Evolutionary conservation across 2,797 vertebrate species (phyloP).

Genomic region (Sebastes minor): DNA sequence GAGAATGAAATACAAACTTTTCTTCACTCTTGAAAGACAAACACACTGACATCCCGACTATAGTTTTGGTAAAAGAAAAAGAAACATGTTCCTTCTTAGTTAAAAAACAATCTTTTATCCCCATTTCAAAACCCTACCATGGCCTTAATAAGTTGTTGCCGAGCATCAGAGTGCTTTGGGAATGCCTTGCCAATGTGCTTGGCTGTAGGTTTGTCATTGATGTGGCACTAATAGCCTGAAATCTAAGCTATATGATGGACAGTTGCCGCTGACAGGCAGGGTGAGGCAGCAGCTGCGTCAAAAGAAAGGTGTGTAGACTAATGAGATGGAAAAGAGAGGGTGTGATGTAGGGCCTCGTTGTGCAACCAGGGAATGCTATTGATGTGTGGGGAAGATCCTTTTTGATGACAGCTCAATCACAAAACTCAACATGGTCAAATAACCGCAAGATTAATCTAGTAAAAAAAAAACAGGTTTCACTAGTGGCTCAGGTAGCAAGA

Average conservation of each 20-base stretch:
- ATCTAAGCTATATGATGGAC: slow-evolving; percentile 80
- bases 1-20: slow-evolving; percentile 66
- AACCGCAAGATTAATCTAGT: slow-evolving; percentile 33
- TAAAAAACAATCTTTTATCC: slow-evolving; percentile 65
- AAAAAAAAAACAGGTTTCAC: slow-evolving; percentile 10
- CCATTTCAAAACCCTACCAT: slow-evolving; percentile 57
- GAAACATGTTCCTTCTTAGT: slow-evolving; percentile 44
- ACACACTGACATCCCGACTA: slow-evolving; percentile 16
- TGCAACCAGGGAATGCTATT: slow-evolving; percentile 61
- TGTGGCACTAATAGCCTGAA: slow-evolving; percentile 78
- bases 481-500: slow-evolving; percentile 9
- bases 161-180: slow-evolving; percentile 60
- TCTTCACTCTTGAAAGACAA: slow-evolving; percentile 54
- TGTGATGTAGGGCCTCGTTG: slow-evolving; percentile 73
- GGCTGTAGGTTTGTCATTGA: slow-evolving; percentile 69
- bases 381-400: slow-evolving; percentile 53
- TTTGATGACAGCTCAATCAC: slow-evolving; percentile 73
- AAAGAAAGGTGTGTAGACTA: slow-evolving; percentile 85
- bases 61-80: slow-evolving; percentile 37
- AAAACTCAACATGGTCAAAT: slow-evolving; percentile 59
- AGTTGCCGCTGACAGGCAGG: slow-evolving; percentile 79
- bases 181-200: slow-evolving; percentile 51
- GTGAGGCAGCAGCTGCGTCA: slow-evolving; percentile 82
- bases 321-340: slow-evolving; percentile 82
- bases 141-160: slow-evolving; percentile 59